Conservation (phyloP, 2,113 vertebrate species). For the Zosterops japonicus region DNA sequence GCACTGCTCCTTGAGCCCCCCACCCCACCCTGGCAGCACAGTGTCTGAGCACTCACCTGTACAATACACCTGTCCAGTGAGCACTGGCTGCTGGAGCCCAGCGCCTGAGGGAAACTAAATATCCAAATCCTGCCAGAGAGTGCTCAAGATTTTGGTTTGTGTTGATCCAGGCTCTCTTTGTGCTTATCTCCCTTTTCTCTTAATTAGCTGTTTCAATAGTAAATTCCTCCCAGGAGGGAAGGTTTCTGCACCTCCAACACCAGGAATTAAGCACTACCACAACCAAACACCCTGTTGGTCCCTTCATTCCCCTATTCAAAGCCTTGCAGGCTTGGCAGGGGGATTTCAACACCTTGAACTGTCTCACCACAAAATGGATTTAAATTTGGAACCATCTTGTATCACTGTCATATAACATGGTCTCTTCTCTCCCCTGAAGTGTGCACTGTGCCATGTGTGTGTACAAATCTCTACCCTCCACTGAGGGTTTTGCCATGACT, state of each 20-base stretch:
- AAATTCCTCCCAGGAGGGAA: not conserved
- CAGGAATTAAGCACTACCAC: not conserved
- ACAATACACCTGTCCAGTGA: fast-evolving
- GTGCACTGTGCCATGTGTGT: fast-evolving
- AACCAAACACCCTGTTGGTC: not conserved
- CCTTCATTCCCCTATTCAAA: not conserved
- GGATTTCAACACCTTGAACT: not conserved
- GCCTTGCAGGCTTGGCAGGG: not conserved
- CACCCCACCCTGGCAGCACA: fast-evolving
- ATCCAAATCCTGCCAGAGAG: not conserved
- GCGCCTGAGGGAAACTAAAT: not conserved
- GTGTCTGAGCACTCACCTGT: not conserved
- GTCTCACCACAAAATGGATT: not conserved
- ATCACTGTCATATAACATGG: fast-evolving
- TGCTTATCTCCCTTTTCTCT: not conserved
- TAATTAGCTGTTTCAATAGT: not conserved
- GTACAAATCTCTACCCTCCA: not conserved
- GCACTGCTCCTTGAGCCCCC: not conserved
- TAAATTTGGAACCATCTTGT: not conserved
- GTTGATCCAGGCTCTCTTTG: not conserved
- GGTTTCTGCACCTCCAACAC: not conserved
- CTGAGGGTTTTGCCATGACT: fast-evolving
- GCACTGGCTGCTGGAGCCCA: not conserved
- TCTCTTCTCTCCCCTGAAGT: not conserved
- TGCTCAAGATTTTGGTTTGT: not conserved